phyloP scores from a whole-genome alignment of 2,113 vertebrate species.

The Montifringilla adamsi region DNA sequence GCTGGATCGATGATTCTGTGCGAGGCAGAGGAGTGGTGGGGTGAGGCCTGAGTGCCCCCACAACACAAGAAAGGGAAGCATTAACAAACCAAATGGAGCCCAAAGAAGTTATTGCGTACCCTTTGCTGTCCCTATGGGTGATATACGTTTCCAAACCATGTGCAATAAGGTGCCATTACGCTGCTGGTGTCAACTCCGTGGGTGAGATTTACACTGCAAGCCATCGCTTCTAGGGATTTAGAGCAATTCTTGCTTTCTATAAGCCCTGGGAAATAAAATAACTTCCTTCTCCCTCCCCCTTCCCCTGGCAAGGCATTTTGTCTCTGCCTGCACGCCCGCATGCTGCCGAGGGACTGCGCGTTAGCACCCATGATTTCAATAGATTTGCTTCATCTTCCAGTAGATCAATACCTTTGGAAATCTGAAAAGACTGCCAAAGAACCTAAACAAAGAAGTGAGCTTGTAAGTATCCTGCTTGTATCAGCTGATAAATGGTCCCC shows the following conservation, averaged over 20 bases:
- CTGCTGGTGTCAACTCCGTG: constrained; percentile 28
- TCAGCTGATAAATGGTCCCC: constrained; percentile 98
- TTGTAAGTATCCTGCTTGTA: constrained; percentile 93
- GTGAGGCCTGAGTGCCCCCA: background rate
- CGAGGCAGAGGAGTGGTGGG: accelerated
- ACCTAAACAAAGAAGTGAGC: constrained; percentile 89
- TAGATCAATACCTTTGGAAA: constrained; percentile 81
- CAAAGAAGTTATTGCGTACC: constrained; percentile 32
- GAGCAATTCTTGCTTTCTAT: constrained; percentile 55
- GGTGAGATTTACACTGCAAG: constrained; percentile 58
- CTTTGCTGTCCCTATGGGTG: constrained; percentile 51
- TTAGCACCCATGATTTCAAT: constrained; percentile 41
- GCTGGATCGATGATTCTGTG: accelerated
- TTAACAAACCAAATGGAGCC: constrained; percentile 52
- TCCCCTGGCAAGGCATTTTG: background rate
- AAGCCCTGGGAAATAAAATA: constrained; percentile 41
- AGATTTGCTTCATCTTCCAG: constrained; percentile 62
- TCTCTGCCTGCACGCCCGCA: background rate
- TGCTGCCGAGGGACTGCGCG: background rate
- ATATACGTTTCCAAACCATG: constrained; percentile 24
- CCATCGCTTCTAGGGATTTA: constrained; percentile 54
- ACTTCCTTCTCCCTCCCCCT: constrained; percentile 33
- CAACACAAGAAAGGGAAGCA: background rate
- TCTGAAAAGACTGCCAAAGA: constrained; percentile 84
- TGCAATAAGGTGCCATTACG: constrained; percentile 15